Evolutionary conservation across 2,888 invertebrate species (phyloP).

Genomic region (Dioctria rufipes): DNA sequence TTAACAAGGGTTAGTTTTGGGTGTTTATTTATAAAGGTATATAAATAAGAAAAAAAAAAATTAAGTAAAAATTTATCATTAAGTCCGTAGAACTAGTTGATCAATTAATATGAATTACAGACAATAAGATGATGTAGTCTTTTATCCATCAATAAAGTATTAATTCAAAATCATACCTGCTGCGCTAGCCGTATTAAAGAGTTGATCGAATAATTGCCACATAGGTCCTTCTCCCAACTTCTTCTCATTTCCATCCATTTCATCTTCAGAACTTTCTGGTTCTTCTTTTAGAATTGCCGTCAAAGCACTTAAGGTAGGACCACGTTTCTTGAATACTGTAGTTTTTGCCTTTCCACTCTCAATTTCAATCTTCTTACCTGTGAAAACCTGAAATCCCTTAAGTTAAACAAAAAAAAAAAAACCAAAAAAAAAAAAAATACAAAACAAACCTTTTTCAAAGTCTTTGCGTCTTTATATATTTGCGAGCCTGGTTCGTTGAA

Average conservation of each 20-base stretch:
- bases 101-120: too few relatives aligned
- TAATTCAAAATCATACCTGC: conserved; percentile 66
- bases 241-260: conserved; percentile 75
- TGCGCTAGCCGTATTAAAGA: conserved; percentile 78
- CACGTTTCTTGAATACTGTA: conserved; percentile 76
- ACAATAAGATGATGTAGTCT: too few relatives aligned
- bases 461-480: conserved; percentile 96
- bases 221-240: conserved; percentile 82
- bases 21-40: too few relatives aligned
- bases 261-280: conserved; percentile 76
- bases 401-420: not conserved
- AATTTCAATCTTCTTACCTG: conserved; percentile 80
- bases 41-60: too few relatives aligned
- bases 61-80: too few relatives aligned
- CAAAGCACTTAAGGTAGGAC: conserved; percentile 75
- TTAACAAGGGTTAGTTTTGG: too few relatives aligned
- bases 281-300: conserved; percentile 74
- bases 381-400: conserved; percentile 73
- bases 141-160: too few relatives aligned
- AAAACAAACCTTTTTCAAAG: conserved; percentile 81
- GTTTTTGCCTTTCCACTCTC: conserved; percentile 78
- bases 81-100: too few relatives aligned
- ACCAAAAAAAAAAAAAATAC: too few relatives aligned
- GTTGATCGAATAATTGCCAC: conserved; percentile 91
- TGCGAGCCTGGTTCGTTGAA: conserved; percentile 98